Evolutionary conservation across 2,888 invertebrate species (phyloP), one percentile per base, ranked within the genome.

Genomic region (Cancer borealis): DNA sequence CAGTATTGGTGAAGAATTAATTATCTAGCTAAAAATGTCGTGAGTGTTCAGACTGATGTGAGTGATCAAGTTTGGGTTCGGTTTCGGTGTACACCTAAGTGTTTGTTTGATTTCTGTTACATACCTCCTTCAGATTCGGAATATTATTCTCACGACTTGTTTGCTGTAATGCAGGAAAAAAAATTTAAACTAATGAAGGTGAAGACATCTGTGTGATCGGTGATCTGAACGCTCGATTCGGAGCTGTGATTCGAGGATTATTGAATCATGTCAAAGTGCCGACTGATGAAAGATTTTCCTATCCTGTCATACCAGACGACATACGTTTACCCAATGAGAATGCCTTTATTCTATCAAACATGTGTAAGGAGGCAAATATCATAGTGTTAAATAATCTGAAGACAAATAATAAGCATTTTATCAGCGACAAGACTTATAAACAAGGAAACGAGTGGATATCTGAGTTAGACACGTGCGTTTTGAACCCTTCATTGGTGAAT

Each of bases 171-270:
- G 3, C 90, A 90, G 30, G 26, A 39, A 26, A 30, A 90, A 90
- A n/a, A 54, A 26, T 46, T 39, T 6, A 12, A 49, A n/a, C 54
- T 49, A 26, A 54, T 54, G 54, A 54, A n/a, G 26, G n/a, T 49
- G 49, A 49, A 49, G 49, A 49, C 49, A 49, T 49, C 54, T 54
- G 3, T 54, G 47, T 90, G 0, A 90, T 90, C 54, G 17, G 90
- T 90, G 54, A 90, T n/a, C 12, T 90, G 90, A 90, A 90, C 54
- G n/a, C 90, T 54, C 47, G 90, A 54, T 26, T 90, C 17, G 90
- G 90, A n/a, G 17, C 14, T 30, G 26, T 54, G 14, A n/a, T 14
- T 26, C 90, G 54, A 14, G 90, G 30, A 39, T 26, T 54, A 26
- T 26, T 39, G 26, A 90, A 39, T 17, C 88, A 45, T 46, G 21